These are phyloP conservation scores for Lophius piscatorius DNA, from an alignment of 2,113 vertebrate genomes.

Conservation along the genomic window DNA sequence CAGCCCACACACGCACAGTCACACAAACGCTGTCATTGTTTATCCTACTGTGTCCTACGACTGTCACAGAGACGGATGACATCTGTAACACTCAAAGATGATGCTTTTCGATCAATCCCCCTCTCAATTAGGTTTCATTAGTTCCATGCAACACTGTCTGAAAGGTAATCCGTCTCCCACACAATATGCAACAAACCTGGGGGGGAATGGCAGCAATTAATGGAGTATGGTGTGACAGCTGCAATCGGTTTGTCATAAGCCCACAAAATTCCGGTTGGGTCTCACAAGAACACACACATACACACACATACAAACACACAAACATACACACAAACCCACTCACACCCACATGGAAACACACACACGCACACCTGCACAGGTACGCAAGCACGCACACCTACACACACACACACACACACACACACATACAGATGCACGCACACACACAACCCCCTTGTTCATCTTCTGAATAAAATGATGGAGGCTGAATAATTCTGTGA, in stretches of 20 bases:
- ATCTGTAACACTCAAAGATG: conserved; percentile 24
- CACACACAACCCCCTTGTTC: background rate
- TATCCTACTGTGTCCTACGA: conserved; percentile 35
- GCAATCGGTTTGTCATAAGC: conserved; percentile 12
- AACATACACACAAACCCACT: too few relatives aligned
- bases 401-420: background rate
- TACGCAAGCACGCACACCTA: too few relatives aligned
- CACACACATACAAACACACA: too few relatives aligned
- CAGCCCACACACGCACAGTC: conserved; percentile 7
- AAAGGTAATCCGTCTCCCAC: conserved; percentile 30
- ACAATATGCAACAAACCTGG: conserved; percentile 16
- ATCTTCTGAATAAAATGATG: background rate
- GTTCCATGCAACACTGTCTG: conserved; percentile 20
- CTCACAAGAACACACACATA: background rate
- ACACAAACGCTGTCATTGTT: conserved; percentile 22
- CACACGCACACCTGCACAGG: background rate
- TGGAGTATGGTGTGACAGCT: conserved; percentile 4
- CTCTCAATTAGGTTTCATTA: conserved; percentile 51
- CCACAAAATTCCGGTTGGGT: background rate
- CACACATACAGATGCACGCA: background rate
- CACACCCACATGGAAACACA: too few relatives aligned
- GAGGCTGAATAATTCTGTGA: background rate
- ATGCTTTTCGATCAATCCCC: conserved; percentile 40
- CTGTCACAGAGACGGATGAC: conserved; percentile 54
- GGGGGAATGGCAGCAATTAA: conserved; percentile 16